phyloP scores from a whole-genome alignment of 2,113 vertebrate genomes.

The Aramus guarauna region DNA sequence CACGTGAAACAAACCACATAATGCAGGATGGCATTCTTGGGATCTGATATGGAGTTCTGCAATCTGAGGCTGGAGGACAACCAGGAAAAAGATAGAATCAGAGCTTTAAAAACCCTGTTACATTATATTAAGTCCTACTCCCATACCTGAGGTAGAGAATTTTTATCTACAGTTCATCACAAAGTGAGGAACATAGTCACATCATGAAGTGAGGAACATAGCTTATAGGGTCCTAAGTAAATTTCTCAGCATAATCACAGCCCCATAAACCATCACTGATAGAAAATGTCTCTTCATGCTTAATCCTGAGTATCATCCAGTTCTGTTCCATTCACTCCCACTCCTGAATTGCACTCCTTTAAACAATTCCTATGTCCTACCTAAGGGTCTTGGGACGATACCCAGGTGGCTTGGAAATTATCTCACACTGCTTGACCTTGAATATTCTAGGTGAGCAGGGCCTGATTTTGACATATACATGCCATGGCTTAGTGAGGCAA shows the following conservation, averaged over 20 bases:
- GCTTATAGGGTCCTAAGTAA: not conserved
- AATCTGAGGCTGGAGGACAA: not conserved
- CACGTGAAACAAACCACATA: not conserved
- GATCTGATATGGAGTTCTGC: not conserved
- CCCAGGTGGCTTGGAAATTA: not conserved
- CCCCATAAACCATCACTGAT: not conserved
- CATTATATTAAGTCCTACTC: not conserved
- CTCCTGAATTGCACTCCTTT: not conserved
- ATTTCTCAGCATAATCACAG: not conserved
- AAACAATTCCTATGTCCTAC: not conserved
- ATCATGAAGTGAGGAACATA: not conserved
- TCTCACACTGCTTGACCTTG: not conserved
- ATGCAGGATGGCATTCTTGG: not conserved
- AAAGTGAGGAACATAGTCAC: not conserved
- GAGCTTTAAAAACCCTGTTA: not conserved
- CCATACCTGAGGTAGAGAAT: too few species aligned
- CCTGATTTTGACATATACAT: not conserved
- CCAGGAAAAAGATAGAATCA: not conserved
- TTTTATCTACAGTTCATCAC: not conserved
- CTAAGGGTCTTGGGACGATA: not conserved
- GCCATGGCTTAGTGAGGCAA: not conserved
- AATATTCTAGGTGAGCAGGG: not conserved
- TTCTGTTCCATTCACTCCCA: not conserved
- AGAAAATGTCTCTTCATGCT: not conserved
- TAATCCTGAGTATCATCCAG: not conserved